Percentiles rank a stretch among this genome's conserved stretches.
Conservation (phyloP, 35 echinoderm and acorn worm genomes). For the Hemicentrotus pulcherrimus region DNA sequence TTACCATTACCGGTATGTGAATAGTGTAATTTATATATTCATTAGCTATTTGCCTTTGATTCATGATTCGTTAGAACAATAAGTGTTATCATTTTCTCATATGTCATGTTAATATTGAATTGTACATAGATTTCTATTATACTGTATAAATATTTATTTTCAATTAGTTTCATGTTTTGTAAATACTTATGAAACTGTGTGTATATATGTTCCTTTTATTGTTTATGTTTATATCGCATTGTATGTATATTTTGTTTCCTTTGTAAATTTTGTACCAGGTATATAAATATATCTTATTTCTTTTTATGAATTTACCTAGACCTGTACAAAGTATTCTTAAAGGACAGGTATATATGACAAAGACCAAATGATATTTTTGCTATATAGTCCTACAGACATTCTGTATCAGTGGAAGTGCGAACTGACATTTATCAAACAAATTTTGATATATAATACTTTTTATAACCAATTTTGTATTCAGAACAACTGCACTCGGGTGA, state of each 20-base stretch:
- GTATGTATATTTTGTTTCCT: background rate
- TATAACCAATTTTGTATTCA: too few species aligned
- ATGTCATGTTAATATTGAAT: background rate
- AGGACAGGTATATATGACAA: background rate
- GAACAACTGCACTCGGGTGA: background rate
- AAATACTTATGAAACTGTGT: background rate
- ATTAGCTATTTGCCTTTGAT: background rate
- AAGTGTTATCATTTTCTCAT: background rate
- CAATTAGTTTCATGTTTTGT: background rate
- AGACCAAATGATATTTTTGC: background rate
- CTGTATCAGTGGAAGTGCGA: background rate
- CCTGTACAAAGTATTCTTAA: background rate
- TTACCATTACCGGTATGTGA: conserved; percentile 1
- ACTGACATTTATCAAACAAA: background rate
- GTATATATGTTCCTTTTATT: background rate
- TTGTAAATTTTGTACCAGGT: too few species aligned
- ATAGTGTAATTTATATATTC: background rate
- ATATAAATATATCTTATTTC: background rate
- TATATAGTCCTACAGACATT: background rate
- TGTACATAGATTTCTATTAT: background rate
- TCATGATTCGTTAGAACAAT: background rate
- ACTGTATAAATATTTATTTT: background rate
- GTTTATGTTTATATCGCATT: background rate
- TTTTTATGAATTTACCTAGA: background rate
- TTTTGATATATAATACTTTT: too few species aligned